These are phyloP conservation scores for Picus viridis DNA, from an alignment of 2,797 vertebrate genomes.

Conservation along the genomic window DNA sequence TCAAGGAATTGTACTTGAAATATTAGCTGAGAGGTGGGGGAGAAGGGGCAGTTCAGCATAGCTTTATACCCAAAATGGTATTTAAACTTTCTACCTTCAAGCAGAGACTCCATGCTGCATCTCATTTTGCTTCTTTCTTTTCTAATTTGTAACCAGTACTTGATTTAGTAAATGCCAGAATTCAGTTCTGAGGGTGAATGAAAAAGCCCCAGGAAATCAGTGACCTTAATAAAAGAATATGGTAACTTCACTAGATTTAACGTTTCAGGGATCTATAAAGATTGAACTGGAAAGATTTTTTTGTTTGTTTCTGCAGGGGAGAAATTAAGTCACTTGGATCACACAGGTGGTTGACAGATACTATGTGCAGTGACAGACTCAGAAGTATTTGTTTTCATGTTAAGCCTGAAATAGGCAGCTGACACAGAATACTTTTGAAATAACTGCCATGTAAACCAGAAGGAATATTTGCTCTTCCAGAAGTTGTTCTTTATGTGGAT, in stretches of 20 bases:
- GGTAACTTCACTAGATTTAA: constrained; percentile 61
- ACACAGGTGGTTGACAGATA: not conserved
- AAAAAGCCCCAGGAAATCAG: constrained; percentile 62
- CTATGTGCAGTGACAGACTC: not conserved
- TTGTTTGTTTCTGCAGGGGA: not conserved
- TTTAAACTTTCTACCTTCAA: constrained; percentile 66
- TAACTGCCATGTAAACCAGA: not conserved
- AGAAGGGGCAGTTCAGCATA: not conserved
- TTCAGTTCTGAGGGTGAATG: constrained; percentile 53
- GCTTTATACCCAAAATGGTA: constrained; percentile 46
- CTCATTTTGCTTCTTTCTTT: constrained; percentile 41
- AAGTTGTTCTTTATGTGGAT: not conserved
- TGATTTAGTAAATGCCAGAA: constrained; percentile 71
- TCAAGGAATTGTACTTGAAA: fast-evolving
- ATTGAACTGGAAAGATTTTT: constrained; percentile 11
- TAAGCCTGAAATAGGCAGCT: not conserved
- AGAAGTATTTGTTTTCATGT: constrained; percentile 17
- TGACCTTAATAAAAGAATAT: constrained; percentile 66
- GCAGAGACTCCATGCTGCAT: constrained; percentile 18
- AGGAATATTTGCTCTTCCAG: not conserved
- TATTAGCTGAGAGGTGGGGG: not conserved
- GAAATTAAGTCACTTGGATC: constrained; percentile 33
- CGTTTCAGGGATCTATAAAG: constrained; percentile 57
- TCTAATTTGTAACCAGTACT: constrained; percentile 63
- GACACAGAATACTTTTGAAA: not conserved